Evolutionary conservation across 1,140 invertebrate species (phyloP), one percentile per base, ranked within the genome.

Genomic region (Drosophila leontia): DNA sequence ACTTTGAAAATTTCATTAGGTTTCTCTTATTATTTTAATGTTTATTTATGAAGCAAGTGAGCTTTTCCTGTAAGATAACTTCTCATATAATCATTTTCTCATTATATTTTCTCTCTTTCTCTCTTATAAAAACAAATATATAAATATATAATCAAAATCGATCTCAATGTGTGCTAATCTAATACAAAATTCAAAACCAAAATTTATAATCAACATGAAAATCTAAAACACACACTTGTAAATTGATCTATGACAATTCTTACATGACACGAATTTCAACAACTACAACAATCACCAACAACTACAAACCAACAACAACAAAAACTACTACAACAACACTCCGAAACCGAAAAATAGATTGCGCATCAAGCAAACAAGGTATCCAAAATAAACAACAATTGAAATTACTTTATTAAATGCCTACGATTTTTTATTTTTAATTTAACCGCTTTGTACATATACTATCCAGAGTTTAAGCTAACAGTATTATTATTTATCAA

Each of bases 301-400:
- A 80, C 70, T 68, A 88, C 78, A 71, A 87, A 80, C 61, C 53
- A 57, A 68, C 75, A 88, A 83, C 58, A 68, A 58, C 71, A 48
- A 67, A 63, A 60, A 32, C 69, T 59, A 88, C 80, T 6, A 50
- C 75, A 80, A 75, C 78, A 83, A 80, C 62, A 81, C 61, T 79
- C 51, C 51, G 57, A 79, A 83, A 83, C 48, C 75, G 23, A 80
- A 79, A 78, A 82, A 88, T 74, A 92, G 92, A 92, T 92, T 79
- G 87, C 88, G 82, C 92, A 92, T 84, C 92, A 92, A 92, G 83
- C 91, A 78, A 92, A 92, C 79, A 92, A 92, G 92, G 92, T 92
- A 92, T 91, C 53, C n/a, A 78, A 78, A 81, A 78, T 63, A 56
- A 44, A 78, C 48, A 70, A 80, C 78, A 81, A 51, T 90, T 71